Evolutionary conservation across 2,797 vertebrate species (phyloP).

Genomic region (Tamandua tetradactyla): DNA sequence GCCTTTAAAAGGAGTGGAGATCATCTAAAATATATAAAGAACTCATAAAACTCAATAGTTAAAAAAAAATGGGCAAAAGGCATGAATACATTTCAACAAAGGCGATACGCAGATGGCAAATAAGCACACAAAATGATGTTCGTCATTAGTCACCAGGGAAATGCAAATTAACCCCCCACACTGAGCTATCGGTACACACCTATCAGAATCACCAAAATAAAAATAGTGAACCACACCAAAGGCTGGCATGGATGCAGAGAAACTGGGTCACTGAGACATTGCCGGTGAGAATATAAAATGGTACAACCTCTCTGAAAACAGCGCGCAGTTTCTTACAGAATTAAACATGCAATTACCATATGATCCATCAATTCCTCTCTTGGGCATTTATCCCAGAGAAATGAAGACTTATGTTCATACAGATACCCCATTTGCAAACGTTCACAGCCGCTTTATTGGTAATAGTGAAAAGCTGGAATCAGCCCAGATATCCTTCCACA

Average conservation of each 20-base stretch:
- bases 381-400: not conserved
- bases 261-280: not conserved
- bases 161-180: slow-evolving; percentile 29
- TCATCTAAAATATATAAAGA: not conserved
- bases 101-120: not conserved
- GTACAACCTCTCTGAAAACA: not conserved
- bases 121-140: not conserved
- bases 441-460: slow-evolving; percentile 1
- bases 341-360: not conserved
- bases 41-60: not conserved
- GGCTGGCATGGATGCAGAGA: not conserved
- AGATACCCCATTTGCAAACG: not conserved
- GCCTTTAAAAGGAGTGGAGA: not conserved
- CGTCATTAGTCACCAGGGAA: not conserved
- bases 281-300: not conserved
- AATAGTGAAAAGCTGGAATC: not conserved
- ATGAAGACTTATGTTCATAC: not conserved
- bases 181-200: not conserved
- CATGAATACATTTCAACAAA: slow-evolving; percentile 2
- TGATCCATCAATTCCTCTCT: not conserved
- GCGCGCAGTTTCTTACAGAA: slow-evolving; percentile 1
- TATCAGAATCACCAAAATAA: not conserved
- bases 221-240: not conserved
- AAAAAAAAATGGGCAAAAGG: not conserved
- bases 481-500: not conserved